Evolutionary conservation across 2,888 invertebrate species (phyloP).

Genomic region (Crioceris asparagi): DNA sequence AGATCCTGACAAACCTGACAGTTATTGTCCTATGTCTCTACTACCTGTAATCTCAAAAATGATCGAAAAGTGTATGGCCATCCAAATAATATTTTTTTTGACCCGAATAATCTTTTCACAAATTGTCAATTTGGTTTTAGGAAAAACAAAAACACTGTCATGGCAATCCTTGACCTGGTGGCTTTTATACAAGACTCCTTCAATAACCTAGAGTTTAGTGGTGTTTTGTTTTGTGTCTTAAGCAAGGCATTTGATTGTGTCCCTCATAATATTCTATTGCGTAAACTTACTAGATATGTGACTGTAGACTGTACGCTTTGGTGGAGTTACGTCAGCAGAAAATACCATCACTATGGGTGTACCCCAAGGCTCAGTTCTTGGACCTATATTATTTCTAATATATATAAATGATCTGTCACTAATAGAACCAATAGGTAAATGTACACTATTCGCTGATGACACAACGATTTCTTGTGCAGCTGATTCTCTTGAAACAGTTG

Average conservation of each 20-base stretch:
- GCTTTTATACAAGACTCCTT: neutral
- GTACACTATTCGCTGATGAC: too few relatives aligned
- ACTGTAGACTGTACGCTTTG: neutral
- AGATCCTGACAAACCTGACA: neutral
- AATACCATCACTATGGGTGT: neutral
- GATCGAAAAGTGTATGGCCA: constrained; percentile 8
- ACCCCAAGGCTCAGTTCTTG: neutral
- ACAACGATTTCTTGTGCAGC: too few relatives aligned
- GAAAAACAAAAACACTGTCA: constrained; percentile 4
- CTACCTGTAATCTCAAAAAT: constrained; percentile 8
- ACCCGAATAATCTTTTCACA: constrained; percentile 8
- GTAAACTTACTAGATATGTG: constrained; percentile 5
- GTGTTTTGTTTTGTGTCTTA: constrained; percentile 3
- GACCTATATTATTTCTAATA: neutral
- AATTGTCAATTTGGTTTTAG: constrained; percentile 11
- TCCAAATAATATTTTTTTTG: constrained; percentile 4
- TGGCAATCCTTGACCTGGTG: constrained; percentile 3
- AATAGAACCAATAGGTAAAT: too few relatives aligned
- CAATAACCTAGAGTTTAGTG: too few relatives aligned
- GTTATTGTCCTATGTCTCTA: constrained; percentile 8
- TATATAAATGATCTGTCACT: neutral
- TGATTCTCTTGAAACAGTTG: too few relatives aligned
- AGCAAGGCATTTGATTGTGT: constrained; percentile 12
- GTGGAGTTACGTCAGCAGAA: neutral
- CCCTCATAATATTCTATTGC: constrained; percentile 6